phyloP scores from a whole-genome alignment of 2,113 vertebrate genomes.

The Rhinolophus sinicus region DNA sequence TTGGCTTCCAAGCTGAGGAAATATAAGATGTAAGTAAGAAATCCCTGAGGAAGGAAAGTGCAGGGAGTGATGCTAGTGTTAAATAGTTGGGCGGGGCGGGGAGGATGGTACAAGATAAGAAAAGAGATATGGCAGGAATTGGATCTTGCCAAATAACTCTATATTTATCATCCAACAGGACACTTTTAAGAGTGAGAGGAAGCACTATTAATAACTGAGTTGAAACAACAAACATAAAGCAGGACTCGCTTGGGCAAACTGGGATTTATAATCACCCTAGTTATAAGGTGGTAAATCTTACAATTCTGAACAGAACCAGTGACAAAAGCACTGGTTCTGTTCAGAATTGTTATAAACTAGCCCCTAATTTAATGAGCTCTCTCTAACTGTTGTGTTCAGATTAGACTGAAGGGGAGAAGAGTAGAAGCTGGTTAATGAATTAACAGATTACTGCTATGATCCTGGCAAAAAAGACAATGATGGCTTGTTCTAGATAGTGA shows the following conservation, averaged over 20 bases:
- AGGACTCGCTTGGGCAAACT: background rate
- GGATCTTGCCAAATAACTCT: background rate
- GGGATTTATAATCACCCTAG: background rate
- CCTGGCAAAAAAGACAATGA: background rate
- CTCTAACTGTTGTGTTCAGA: background rate
- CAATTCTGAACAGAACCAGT: background rate
- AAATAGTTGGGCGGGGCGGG: background rate
- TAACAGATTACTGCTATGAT: background rate
- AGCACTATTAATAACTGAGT: background rate
- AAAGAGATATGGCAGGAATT: background rate
- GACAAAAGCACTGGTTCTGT: background rate
- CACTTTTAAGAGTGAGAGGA: background rate
- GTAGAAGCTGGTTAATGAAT: background rate
- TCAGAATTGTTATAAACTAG: background rate
- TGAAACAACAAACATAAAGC: background rate
- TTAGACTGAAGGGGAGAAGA: background rate
- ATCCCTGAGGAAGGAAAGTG: background rate
- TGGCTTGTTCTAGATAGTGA: background rate
- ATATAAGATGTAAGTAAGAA: background rate
- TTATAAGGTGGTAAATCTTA: background rate
- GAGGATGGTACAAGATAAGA: background rate
- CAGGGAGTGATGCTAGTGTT: background rate
- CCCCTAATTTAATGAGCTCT: background rate
- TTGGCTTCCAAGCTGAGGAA: background rate
- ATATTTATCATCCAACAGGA: background rate